A percentile compares a stretch with the other conserved stretches of the same genome.
Evolutionary conservation across 1,140 invertebrate genomes (phyloP).

Genomic region (Brachionus angularis): DNA sequence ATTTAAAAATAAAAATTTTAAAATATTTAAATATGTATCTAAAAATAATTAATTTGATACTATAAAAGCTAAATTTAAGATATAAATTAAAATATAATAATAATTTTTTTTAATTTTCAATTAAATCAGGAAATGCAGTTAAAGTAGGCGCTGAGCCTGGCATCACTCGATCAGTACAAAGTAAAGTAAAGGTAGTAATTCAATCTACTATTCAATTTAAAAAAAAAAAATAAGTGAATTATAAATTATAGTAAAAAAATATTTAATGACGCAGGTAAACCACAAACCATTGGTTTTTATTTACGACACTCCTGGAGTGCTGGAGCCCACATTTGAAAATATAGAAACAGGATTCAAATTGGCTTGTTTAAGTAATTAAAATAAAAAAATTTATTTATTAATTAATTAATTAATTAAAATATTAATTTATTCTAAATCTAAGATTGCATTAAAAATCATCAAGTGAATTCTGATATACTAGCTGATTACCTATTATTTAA

Average conservation of each 20-base stretch:
- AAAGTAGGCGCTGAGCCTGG: slow-evolving; percentile 34
- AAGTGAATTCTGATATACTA: slow-evolving; percentile 26
- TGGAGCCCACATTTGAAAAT: slow-evolving; percentile 34
- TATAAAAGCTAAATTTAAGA: no score
- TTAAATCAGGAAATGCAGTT: slow-evolving; percentile 37
- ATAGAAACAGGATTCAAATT: slow-evolving; percentile 43
- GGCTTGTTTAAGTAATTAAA: slow-evolving; percentile 30
- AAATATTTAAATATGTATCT: no score
- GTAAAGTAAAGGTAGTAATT: slow-evolving; percentile 17
- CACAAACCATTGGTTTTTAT: slow-evolving; percentile 22
- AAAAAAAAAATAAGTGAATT: background rate
- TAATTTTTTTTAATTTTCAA: no score
- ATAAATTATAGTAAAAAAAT: background rate
- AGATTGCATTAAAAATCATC: slow-evolving; percentile 42
- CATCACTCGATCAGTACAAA: slow-evolving; percentile 16
- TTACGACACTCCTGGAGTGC: slow-evolving; percentile 39
- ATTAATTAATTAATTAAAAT: background rate
- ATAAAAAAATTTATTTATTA: no score
- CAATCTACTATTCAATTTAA: background rate
- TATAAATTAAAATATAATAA: no score
- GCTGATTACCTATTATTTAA: slow-evolving; percentile 33
- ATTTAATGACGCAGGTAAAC: background rate
- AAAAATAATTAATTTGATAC: no score
- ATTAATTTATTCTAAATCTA: background rate
- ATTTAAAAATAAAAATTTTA: no score